These are phyloP conservation scores for Bruchidius siliquastri DNA, from an alignment of 2,888 invertebrate species.

Conservation along the genomic window DNA sequence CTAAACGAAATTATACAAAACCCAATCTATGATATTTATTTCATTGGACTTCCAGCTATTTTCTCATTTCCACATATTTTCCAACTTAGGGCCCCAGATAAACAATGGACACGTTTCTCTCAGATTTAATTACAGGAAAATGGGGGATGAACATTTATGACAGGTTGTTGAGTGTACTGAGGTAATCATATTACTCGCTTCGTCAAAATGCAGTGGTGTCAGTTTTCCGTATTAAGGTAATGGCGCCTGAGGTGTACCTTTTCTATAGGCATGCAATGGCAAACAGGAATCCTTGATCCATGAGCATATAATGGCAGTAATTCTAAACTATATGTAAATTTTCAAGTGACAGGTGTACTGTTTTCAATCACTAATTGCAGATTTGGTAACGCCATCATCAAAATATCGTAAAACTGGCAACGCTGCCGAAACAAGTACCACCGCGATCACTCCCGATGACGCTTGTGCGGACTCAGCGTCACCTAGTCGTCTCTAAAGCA, in stretches of 20 bases:
- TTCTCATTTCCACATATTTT: too few relatives aligned
- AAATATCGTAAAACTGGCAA: not conserved
- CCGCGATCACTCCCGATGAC: not conserved
- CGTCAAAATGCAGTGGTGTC: not conserved
- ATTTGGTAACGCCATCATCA: not conserved
- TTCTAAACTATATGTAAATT: not conserved
- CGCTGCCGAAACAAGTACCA: not conserved
- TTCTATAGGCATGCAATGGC: not conserved
- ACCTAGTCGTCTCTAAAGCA: conserved; percentile 37
- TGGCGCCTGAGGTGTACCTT: not conserved
- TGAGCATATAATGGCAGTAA: not conserved
- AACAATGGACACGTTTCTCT: too few relatives aligned
- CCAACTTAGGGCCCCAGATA: too few relatives aligned
- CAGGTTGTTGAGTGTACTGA: not conserved
- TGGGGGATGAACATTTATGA: too few relatives aligned
- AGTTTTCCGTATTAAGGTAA: not conserved
- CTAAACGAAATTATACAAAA: too few relatives aligned
- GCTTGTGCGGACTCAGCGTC: not conserved
- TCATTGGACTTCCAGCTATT: too few relatives aligned
- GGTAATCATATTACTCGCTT: not conserved
- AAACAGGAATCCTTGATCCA: not conserved
- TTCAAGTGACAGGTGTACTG: not conserved
- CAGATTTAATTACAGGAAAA: too few relatives aligned
- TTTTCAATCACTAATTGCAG: too few relatives aligned
- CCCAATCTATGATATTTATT: too few relatives aligned